Evolutionary conservation across 2,888 invertebrate genomes (phyloP).

Genomic region (Chalcosyrphus nemorum): DNA sequence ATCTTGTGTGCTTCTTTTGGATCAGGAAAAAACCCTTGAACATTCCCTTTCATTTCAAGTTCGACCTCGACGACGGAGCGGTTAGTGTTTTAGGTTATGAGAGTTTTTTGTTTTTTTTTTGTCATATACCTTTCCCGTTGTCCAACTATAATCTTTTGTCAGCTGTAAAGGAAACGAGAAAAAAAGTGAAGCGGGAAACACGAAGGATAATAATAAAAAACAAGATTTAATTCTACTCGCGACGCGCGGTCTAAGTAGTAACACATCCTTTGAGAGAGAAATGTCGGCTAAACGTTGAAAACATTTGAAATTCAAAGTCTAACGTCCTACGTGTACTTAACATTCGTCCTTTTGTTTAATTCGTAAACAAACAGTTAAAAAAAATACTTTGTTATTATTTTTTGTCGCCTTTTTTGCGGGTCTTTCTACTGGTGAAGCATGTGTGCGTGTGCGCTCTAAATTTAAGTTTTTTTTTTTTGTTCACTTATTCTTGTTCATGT

Average conservation of each 20-base stretch:
- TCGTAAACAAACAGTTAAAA: conserved; percentile 68
- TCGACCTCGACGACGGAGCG: conserved; percentile 76
- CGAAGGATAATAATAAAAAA: conserved; percentile 16
- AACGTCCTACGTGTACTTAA: neutral
- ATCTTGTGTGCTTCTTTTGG: conserved; percentile 68
- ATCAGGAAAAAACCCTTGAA: conserved; percentile 74
- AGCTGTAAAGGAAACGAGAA: conserved; percentile 6
- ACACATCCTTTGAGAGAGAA: neutral
- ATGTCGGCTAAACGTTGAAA: neutral
- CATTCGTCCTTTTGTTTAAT: conserved; percentile 35
- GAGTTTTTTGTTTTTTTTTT: no score
- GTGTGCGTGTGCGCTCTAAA: conserved; percentile 47
- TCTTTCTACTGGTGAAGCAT: conserved; percentile 1
- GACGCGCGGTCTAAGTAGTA: conserved; percentile 2
- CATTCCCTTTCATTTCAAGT: conserved; percentile 78
- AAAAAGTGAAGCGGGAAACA: conserved; percentile 29
- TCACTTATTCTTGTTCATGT: conserved; percentile 12
- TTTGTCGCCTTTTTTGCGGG: conserved; percentile 2
- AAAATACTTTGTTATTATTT: conserved; percentile 28
- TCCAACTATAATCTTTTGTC: conserved; percentile 45
- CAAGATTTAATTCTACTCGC: neutral
- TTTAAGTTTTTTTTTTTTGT: conserved; percentile 16
- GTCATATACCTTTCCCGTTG: conserved; percentile 48
- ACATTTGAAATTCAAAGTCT: neutral
- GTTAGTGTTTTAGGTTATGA: conserved; percentile 67